Conservation (phyloP, 2,888 invertebrate genomes). For the Cryptosula pallasiana region DNA sequence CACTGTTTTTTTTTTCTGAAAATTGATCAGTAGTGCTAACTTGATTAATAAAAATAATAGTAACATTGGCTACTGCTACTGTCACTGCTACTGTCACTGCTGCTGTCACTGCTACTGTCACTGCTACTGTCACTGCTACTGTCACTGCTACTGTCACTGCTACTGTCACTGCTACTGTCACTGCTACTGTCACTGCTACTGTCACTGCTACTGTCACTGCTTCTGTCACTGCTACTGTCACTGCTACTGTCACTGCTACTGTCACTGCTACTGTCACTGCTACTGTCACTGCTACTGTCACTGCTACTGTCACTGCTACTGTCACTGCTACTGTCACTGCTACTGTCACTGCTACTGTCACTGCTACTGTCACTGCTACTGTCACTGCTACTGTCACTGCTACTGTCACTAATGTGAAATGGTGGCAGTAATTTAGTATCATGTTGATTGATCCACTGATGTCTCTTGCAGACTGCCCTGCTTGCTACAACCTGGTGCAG, state of each 20-base stretch:
- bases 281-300: not conserved
- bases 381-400: constrained; percentile 3
- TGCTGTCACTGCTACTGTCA: not conserved
- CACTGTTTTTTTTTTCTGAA: too few species aligned
- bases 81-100: not conserved
- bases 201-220: not conserved
- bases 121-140: not conserved
- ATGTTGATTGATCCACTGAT: too few species aligned
- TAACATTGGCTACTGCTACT: too few species aligned
- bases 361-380: constrained; percentile 15
- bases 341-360: constrained; percentile 17
- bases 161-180: not conserved
- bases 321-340: not conserved
- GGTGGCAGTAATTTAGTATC: too few species aligned
- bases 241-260: not conserved
- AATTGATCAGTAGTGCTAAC: too few species aligned
- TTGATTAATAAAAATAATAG: too few species aligned
- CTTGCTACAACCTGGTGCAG: constrained; percentile 90
- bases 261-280: not conserved
- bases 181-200: not conserved
- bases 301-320: not conserved
- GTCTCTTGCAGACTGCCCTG: constrained; percentile 64
- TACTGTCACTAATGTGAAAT: too few species aligned
- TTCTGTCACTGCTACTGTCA: not conserved
- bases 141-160: not conserved